These are phyloP conservation scores for Tachuris rubrigastra DNA, from an alignment of 2,113 vertebrate species.

Conservation along the genomic window DNA sequence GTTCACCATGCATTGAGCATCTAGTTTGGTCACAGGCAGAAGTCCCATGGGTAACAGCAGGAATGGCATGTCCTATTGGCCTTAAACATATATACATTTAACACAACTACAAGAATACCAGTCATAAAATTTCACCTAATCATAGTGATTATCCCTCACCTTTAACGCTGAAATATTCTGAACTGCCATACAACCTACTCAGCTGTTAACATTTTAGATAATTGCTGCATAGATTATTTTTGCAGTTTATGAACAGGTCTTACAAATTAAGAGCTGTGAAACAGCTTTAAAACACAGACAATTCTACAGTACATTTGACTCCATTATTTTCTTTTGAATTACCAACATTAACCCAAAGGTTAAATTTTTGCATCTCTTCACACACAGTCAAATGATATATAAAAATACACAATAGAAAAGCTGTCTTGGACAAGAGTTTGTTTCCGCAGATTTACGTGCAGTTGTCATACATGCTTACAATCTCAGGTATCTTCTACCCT, in stretches of 20 bases:
- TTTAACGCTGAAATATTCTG: neutral
- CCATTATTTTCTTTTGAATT: neutral
- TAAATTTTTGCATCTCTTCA: neutral
- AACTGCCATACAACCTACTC: conserved; percentile 34
- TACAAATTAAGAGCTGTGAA: conserved; percentile 13
- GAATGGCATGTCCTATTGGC: neutral
- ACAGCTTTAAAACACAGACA: neutral
- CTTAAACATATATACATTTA: neutral
- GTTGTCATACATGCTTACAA: neutral
- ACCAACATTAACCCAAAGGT: neutral
- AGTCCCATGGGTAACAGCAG: neutral
- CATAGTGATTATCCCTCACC: neutral
- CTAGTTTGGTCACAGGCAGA: neutral
- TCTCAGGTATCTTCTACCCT: neutral
- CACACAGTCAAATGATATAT: accelerated
- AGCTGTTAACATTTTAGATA: conserved; percentile 39
- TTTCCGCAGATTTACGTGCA: neutral
- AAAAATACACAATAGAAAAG: neutral
- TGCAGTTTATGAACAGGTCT: conserved; percentile 1
- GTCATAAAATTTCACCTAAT: neutral
- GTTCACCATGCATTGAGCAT: neutral
- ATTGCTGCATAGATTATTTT: conserved; percentile 29
- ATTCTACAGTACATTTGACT: neutral
- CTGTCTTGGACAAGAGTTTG: neutral
- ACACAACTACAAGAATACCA: neutral